These are phyloP conservation scores for Trichonephila clavipes DNA, from an alignment of 1,140 invertebrate genomes.

Conservation along the genomic window DNA sequence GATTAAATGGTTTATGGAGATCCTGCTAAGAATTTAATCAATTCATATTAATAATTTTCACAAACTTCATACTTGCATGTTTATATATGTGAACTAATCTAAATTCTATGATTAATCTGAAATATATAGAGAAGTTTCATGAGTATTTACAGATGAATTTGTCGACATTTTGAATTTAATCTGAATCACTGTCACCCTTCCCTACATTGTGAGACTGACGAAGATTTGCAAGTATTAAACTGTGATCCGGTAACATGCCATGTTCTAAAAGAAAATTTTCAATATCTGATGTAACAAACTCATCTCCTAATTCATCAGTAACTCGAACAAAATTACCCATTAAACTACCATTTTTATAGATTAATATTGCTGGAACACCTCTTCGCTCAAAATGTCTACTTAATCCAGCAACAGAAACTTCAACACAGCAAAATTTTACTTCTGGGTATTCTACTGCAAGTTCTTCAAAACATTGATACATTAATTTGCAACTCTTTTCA, in stretches of 20 bases:
- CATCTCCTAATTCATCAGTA: constrained; percentile 91
- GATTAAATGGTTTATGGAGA: too few species aligned
- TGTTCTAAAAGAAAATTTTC: constrained; percentile 92
- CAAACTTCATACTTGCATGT: too few species aligned
- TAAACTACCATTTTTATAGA: constrained; percentile 94
- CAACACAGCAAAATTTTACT: constrained; percentile 95
- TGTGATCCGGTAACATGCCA: constrained; percentile 78
- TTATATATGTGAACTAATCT: too few species aligned
- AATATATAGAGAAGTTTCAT: too few species aligned
- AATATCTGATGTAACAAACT: constrained; percentile 94
- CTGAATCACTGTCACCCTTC: constrained; percentile 67
- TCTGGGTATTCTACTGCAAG: constrained; percentile 91
- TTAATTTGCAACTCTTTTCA: constrained; percentile 88
- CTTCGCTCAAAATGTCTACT: constrained; percentile 90
- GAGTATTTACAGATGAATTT: too few species aligned
- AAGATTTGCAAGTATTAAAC: constrained; percentile 72
- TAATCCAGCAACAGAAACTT: constrained; percentile 85
- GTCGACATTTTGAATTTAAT: not conserved
- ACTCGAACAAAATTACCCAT: constrained; percentile 96
- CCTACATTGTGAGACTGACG: constrained; percentile 23
- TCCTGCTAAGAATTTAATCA: too few species aligned
- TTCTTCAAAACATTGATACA: constrained; percentile 91
- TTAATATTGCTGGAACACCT: constrained; percentile 94
- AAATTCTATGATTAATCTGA: too few species aligned
- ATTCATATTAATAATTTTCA: too few species aligned